Base-by-base conservation (phyloP, 2,888 invertebrate genomes). In the Drosophila villosipedis region DNA sequence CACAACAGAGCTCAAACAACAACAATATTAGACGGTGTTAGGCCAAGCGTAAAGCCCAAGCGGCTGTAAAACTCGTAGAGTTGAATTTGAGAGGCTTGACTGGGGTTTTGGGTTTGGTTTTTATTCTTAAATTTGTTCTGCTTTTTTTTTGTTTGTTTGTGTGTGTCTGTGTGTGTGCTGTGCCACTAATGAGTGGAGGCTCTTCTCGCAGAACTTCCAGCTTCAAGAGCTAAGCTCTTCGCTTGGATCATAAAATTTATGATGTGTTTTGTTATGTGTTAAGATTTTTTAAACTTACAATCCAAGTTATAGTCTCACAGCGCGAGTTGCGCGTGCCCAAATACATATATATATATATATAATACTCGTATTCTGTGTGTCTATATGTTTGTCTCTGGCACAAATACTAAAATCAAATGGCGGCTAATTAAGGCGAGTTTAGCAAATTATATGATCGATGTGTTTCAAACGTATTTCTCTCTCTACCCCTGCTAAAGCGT, bases 231-330 rank as follows among this genome's bases (percentile, higher is more conserved):
- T 37, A 39, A 55, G 63, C 55, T 59, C 65, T 60, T 61, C 55
- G 70, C 47, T 66, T 77, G 71, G 61, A 43, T 52, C 68, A 81
- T 89, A 87, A 87, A 86, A 84, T 86, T 84, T 87, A 89, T 82
- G 82, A 82, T 84, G 89, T 86, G 86, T 86, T 86, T 89, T 83
- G 87, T 83, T 86, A 86, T 75, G 89, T 89, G 84, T 76, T 80
- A 80, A 84, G 65, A 68, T 73, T 69, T 67, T 63, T 62, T 62
- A 55, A 30, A 28, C 22, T 50, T 50, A 66, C 30, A 53, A 4
- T 35, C 55, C 39, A 50, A 64, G n/a, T 52, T 63, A 41, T 39
- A 52, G 59, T 19, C 41, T 37, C 19, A 69, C 39, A 58, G 49
- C 49, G 25, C 65, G 55, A 64, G 31, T 41, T 73, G 75, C 78